phyloP scores from a whole-genome alignment of 2,797 vertebrate genomes.

The Coilia nasus region DNA sequence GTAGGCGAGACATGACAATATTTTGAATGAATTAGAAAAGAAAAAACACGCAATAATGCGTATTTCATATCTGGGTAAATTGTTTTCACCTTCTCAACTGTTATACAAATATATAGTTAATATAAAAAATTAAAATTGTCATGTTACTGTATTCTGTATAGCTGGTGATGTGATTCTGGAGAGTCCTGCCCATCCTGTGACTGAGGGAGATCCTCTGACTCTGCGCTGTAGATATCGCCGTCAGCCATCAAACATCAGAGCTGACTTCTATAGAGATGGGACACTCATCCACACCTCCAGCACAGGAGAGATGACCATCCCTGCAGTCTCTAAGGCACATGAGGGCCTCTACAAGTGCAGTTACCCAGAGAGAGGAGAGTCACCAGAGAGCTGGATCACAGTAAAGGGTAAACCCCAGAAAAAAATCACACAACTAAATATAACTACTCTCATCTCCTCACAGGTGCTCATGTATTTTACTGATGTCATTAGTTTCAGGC shows the following conservation, averaged over 20 bases:
- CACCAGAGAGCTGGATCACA: constrained; percentile 31
- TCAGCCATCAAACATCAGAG: constrained; percentile 18
- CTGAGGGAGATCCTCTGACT: constrained; percentile 25
- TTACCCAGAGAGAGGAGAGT: constrained; percentile 29
- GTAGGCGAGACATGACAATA: too few relatives aligned
- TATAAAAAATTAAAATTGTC: neutral
- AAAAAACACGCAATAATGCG: too few relatives aligned
- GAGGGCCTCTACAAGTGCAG: constrained; percentile 33
- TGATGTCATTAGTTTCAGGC: neutral
- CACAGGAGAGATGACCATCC: constrained; percentile 23
- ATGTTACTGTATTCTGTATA: neutral
- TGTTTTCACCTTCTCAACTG: too few relatives aligned
- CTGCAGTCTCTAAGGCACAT: constrained; percentile 18
- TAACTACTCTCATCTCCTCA: neutral
- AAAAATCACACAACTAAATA: neutral
- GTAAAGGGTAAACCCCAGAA: neutral
- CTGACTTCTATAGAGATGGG: constrained; percentile 22
- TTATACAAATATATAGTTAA: too few relatives aligned
- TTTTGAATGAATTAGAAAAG: too few relatives aligned
- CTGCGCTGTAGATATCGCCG: constrained; percentile 15
- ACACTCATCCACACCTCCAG: neutral
- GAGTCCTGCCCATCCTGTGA: constrained; percentile 18
- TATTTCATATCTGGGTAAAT: too few relatives aligned
- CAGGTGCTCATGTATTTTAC: neutral
- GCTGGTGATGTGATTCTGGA: neutral